Base-by-base conservation (phyloP, 2,888 invertebrate genomes). In the Taphrorychus bicolor region DNA sequence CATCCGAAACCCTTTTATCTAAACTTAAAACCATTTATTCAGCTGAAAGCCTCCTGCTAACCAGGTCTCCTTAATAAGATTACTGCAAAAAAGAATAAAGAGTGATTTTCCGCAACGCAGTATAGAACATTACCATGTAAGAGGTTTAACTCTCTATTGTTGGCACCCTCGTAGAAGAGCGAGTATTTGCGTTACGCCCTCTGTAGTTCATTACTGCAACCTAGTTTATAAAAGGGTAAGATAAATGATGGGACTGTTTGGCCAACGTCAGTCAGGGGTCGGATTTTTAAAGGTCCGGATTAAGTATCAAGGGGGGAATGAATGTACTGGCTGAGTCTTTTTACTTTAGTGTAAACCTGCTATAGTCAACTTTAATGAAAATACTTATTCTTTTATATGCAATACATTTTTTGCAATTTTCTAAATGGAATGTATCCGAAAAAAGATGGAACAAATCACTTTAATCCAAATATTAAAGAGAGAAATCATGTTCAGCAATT, bases 101-200 rank as follows among this genome's bases (percentile, higher is more conserved):
- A 24, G 42, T 64, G 58, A 64, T 64, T 64, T 64, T 64, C 64
- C 64, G 59, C 59, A 59, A 59, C 32, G 58, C 52, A 56, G 32
- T 42, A 59, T 41, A 49, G 40, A 51, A 64, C 64, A 65, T 65
- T 65, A 65, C 59, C 59, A 59, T 65, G 54, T 59, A 59, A 65
- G 65, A 59, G 65, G 65, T 65, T 65, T 65, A 65, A 49, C 24
- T 59, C 65, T 53, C 64, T 48, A 65, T 65, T 65, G 65, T 65
- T 48, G 41, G 59, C 49, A 58, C 57, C 59, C 59, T 51, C 45
- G 57, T 63, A 57, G 51, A 63, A 63, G 57, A 51, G 51, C 16
- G 63, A 57, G 51, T 51, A 58, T 63, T 63, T 51, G 41, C 22
- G 49, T 17, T 23, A 40, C 42, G 41, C 58, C 57, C 45, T 11